Evolutionary conservation across 2,888 invertebrate species (phyloP), one percentile per base, ranked within the genome.

Genomic region (Drosophila prostipennis): DNA sequence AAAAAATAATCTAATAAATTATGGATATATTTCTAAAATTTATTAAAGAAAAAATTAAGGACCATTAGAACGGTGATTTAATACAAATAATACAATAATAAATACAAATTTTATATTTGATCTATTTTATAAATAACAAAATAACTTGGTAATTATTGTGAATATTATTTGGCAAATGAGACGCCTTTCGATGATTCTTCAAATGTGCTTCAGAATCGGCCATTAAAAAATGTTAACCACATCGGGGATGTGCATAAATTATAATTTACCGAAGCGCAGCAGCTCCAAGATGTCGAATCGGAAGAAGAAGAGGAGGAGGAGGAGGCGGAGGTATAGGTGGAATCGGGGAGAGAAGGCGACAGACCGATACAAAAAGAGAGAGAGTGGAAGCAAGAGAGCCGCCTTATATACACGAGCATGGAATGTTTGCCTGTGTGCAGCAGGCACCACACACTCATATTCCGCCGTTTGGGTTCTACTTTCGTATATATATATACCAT

Each of bases 231-330:
- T 77, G 74, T 72, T 75, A 63, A 69, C 77, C 77, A 74, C 56
- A 46, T 52, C 60, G 48, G 11, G 76, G 76, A 64, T 72, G 77
- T 81, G 80, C 80, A 80, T 80, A 80, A 80, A 80, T 80, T 80
- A 84, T 80, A 84, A 80, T 84, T 79, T 80, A 80, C 57, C 65
- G 58, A 54, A 77, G 70, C 56, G 63, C 63, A 63, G 59, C 70
- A 72, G 69, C 49, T 64, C 64, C 37, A 65, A 53, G 69, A 43
- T 76, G 54, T 56, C 37, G 37, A 63, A 46, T 32, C 19, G 37
- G 48, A 59, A 48, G 65, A 19, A 64, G 40, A 63, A 74, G 19
- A 19, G 2, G 19, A 19, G 2, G 76, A 57, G 60, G 67, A 58
- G 54, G 73, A 54, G 42, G 48, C 14, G 48, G 36, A 36, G 40